Evolutionary conservation across 2,113 vertebrate genomes (phyloP).

Genomic region (Capreolus pygargus): DNA sequence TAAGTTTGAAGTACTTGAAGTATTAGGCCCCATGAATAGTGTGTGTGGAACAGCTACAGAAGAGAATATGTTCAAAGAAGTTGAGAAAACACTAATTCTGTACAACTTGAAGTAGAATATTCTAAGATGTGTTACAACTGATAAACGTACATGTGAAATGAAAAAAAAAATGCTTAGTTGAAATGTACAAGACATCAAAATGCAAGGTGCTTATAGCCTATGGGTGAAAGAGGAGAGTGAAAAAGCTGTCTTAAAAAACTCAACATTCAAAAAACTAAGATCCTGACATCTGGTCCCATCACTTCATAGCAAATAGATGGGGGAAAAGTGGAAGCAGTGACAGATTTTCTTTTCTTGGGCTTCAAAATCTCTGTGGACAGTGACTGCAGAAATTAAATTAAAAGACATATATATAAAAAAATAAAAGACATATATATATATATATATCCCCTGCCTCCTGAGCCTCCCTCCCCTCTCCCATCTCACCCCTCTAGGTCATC

Average conservation of each 20-base stretch:
- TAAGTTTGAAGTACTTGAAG: not conserved
- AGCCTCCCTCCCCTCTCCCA: not conserved
- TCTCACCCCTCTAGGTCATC: not conserved
- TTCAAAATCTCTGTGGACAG: not conserved
- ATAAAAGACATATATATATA: no score
- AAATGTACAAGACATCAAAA: not conserved
- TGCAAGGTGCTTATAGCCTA: not conserved
- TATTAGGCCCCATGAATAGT: not conserved
- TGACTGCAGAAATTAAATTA: not conserved
- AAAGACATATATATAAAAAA: not conserved
- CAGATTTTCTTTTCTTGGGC: not conserved
- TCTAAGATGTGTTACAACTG: not conserved
- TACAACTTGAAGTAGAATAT: not conserved
- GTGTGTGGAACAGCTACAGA: not conserved
- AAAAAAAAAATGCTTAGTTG: not conserved
- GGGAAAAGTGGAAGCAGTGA: not conserved
- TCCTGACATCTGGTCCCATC: not conserved
- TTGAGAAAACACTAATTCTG: not conserved
- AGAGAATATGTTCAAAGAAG: not conserved
- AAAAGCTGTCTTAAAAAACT: not conserved
- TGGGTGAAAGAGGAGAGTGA: not conserved
- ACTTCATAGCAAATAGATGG: not conserved
- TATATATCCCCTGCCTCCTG: not conserved
- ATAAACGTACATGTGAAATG: not conserved
- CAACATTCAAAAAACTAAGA: not conserved